Conservation (phyloP, 2,113 vertebrate species). For the Odobenus rosmarus region DNA sequence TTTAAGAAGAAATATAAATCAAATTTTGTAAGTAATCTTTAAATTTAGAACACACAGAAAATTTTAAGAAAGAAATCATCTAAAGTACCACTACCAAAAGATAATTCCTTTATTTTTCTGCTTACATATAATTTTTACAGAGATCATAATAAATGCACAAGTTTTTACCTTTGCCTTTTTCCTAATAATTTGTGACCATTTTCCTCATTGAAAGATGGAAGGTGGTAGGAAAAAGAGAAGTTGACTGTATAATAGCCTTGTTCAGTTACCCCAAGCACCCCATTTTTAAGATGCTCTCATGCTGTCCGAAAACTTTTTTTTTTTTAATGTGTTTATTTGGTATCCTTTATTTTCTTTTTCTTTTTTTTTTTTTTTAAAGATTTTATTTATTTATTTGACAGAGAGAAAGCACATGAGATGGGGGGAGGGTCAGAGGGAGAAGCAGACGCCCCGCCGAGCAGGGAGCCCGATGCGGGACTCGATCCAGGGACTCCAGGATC, state of each 20-base stretch:
- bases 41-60: background rate
- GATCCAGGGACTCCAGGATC: too few species aligned
- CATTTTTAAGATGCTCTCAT: conserved; percentile 10
- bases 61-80: conserved; percentile 26
- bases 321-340: too few species aligned
- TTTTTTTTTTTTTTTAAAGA: too few species aligned
- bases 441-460: too few species aligned
- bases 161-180: background rate
- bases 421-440: too few species aligned
- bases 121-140: background rate
- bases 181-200: background rate
- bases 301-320: background rate
- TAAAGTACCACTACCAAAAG: background rate
- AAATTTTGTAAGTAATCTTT: conserved; percentile 27
- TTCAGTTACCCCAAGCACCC: background rate
- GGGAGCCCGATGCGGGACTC: too few species aligned
- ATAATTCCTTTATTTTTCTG: conserved; percentile 22
- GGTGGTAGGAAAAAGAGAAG: background rate
- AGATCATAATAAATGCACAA: background rate
- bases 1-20: background rate
- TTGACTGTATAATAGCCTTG: background rate
- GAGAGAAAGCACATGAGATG: too few species aligned
- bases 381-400: too few species aligned
- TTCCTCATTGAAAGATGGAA: background rate
- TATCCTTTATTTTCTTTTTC: too few species aligned